Percentiles rank a stretch among this genome's conserved stretches.
Conservation (phyloP, 2,797 vertebrate genomes). For the Fistularia commersonii region DNA sequence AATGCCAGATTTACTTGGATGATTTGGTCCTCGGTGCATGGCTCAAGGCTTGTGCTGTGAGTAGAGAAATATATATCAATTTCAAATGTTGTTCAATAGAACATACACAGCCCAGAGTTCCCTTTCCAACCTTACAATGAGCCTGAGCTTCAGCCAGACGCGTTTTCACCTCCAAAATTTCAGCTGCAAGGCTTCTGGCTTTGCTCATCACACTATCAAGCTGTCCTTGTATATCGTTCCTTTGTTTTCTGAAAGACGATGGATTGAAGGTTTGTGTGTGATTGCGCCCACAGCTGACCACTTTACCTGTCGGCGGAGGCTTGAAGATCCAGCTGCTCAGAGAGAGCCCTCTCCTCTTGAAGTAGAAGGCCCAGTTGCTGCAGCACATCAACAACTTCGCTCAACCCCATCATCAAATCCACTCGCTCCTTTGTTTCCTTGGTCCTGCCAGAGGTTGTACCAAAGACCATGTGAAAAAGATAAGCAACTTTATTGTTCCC, state of each 20-base stretch:
- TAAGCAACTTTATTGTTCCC: too few species aligned
- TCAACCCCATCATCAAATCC: conserved; percentile 31
- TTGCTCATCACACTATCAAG: conserved; percentile 19
- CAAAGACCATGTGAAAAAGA: too few species aligned
- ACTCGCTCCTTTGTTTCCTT: conserved; percentile 39
- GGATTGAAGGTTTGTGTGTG: background rate
- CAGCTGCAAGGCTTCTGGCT: conserved; percentile 24
- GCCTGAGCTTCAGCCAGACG: conserved; percentile 24
- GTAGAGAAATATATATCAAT: conserved; percentile 7
- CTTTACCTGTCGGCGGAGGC: conserved; percentile 28
- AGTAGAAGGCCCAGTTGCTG: conserved; percentile 44
- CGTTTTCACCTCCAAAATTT: conserved; percentile 38
- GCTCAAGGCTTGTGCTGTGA: conserved; percentile 33
- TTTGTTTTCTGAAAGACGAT: conserved; percentile 26
- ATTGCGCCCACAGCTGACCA: background rate
- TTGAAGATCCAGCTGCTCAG: conserved; percentile 24
- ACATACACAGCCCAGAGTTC: too few species aligned
- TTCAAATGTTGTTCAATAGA: background rate
- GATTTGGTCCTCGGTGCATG: conserved; percentile 9
- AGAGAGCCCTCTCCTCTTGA: conserved; percentile 36
- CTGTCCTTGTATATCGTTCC: conserved; percentile 26
- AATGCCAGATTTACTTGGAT: conserved; percentile 5
- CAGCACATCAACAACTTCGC: conserved; percentile 31
- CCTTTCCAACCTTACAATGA: conserved; percentile 36
- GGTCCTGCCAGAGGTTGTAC: conserved; percentile 27